A percentile compares a stretch with the other conserved stretches of the same genome.
Conservation (phyloP, 2,888 invertebrate genomes). For the Carterocephalus palaemon region DNA sequence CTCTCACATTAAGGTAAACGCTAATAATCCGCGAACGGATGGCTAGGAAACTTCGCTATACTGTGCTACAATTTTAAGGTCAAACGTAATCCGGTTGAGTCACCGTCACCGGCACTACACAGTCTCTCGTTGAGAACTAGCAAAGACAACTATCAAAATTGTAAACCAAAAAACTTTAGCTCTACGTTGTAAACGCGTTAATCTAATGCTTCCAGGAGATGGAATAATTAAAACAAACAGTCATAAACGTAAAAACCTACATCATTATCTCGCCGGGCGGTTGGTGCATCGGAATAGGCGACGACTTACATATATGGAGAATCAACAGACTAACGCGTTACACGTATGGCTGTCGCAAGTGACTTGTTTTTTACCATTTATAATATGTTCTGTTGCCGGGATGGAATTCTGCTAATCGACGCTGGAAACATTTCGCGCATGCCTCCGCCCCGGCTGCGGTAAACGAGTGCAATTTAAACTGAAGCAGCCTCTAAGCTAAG, state of each 20-base stretch:
- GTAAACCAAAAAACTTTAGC: background rate
- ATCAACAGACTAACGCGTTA: slow-evolving; percentile 51
- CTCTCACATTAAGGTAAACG: too few relatives aligned
- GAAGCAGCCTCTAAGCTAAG: slow-evolving; percentile 34
- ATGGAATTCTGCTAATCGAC: slow-evolving; percentile 74
- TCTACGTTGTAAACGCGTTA: background rate
- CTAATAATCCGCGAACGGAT: too few relatives aligned
- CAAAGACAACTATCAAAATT: background rate
- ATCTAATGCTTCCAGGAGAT: slow-evolving; percentile 16
- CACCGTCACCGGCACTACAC: too few relatives aligned
- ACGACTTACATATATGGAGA: slow-evolving; percentile 54
- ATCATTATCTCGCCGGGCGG: slow-evolving; percentile 50
- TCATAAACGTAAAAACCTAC: slow-evolving; percentile 35
- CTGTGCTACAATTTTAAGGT: too few relatives aligned
- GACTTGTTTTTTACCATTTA: slow-evolving; percentile 69
- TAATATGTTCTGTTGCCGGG: slow-evolving; percentile 65
- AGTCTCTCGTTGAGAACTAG: too few relatives aligned
- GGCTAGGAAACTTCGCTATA: too few relatives aligned
- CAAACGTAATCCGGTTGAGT: too few relatives aligned
- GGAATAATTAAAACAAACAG: slow-evolving; percentile 34
- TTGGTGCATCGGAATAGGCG: slow-evolving; percentile 38
- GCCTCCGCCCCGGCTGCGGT: slow-evolving; percentile 59
- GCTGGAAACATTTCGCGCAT: slow-evolving; percentile 68
- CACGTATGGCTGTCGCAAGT: slow-evolving; percentile 55
- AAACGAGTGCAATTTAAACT: slow-evolving; percentile 72